Percentiles rank a stretch among this genome's conserved stretches.
phyloP scores from a whole-genome alignment of 2,113 vertebrate species.

The Apteryx mantelli region DNA sequence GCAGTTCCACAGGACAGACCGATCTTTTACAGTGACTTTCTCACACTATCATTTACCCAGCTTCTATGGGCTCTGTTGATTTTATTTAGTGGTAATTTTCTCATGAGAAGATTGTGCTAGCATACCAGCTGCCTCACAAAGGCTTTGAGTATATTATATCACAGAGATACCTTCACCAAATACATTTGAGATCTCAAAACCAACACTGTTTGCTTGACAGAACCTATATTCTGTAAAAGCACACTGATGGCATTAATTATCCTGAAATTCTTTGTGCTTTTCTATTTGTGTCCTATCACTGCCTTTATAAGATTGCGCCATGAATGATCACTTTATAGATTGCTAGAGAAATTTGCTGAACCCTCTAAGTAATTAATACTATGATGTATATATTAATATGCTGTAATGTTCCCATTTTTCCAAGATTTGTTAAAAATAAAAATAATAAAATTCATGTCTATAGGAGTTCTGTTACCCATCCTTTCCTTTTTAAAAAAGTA shows the following conservation, averaged over 20 bases:
- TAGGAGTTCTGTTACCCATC: background rate
- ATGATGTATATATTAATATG: background rate
- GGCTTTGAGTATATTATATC: background rate
- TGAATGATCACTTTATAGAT: background rate
- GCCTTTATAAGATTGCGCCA: background rate
- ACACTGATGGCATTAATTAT: background rate
- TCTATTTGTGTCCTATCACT: background rate
- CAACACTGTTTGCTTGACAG: background rate
- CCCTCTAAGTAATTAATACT: background rate
- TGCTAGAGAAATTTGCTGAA: background rate
- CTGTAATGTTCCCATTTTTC: fast-evolving
- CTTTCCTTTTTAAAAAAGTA: background rate
- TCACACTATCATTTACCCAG: background rate
- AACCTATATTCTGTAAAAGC: background rate
- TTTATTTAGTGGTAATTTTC: background rate
- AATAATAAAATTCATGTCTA: background rate
- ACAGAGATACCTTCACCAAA: background rate
- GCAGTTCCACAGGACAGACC: background rate
- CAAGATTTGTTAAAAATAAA: background rate
- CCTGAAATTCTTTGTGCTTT: background rate
- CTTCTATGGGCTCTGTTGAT: background rate
- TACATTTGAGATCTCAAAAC: background rate
- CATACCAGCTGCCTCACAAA: background rate
- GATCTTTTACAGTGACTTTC: background rate
- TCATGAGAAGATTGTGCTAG: background rate